These are phyloP conservation scores for Conus canariensis DNA, from an alignment of 2,888 invertebrate genomes.

Conservation along the genomic window DNA sequence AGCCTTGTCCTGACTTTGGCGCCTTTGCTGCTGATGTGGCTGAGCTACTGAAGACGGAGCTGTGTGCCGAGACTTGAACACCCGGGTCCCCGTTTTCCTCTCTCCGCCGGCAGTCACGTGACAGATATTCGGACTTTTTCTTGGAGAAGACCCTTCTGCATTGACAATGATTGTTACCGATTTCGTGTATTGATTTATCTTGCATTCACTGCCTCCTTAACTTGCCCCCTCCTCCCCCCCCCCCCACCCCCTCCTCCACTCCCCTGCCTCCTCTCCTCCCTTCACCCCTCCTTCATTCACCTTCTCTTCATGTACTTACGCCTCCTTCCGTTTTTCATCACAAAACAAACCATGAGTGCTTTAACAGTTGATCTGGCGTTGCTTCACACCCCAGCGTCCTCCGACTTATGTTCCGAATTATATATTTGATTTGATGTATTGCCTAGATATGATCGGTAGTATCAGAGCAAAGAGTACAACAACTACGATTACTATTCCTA, in stretches of 20 bases:
- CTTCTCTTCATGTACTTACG: too few species aligned
- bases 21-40: slow-evolving; percentile 17
- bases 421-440: background rate
- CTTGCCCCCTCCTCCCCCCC: too few species aligned
- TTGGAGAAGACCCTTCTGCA: background rate
- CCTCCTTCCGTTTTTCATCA: background rate
- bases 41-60: background rate
- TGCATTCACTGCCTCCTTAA: too few species aligned
- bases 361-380: background rate
- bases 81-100: background rate
- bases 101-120: background rate
- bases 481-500: too few species aligned
- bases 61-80: background rate
- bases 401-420: background rate
- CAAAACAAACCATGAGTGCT: slow-evolving; percentile 3
- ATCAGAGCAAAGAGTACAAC: too few species aligned
- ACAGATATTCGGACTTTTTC: background rate
- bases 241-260: too few species aligned
- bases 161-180: too few species aligned
- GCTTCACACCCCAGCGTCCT: background rate
- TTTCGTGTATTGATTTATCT: too few species aligned
- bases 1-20: slow-evolving; percentile 29
- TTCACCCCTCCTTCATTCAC: background rate
- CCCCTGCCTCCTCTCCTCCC: background rate
- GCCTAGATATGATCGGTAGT: too few species aligned